A percentile compares a stretch with the other conserved stretches of the same genome.
Conservation (phyloP, 35 echinoderm and acorn worm species). For the Acanthaster planci region DNA sequence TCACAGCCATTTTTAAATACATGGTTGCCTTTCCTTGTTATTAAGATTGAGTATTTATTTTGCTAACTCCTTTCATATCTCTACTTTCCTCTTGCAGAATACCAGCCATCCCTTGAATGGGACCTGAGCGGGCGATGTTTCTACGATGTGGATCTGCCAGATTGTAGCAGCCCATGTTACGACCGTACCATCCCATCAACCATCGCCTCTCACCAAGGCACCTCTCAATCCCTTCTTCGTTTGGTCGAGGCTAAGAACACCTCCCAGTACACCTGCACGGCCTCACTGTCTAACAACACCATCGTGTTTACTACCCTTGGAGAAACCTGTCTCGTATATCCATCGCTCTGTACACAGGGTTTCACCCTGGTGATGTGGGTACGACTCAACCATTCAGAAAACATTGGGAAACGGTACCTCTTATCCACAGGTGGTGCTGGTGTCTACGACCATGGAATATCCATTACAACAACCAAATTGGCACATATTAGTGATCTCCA, state of each 20-base stretch:
- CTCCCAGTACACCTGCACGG: constrained; percentile 50
- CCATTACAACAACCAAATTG: neutral
- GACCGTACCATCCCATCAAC: constrained; percentile 41
- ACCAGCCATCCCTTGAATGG: constrained; percentile 69
- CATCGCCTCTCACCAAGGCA: constrained; percentile 36
- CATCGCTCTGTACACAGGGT: constrained; percentile 52
- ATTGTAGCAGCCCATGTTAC: constrained; percentile 39
- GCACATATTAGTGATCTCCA: neutral
- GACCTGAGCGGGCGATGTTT: constrained; percentile 75
- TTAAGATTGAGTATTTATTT: no score
- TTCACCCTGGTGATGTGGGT: constrained; percentile 68
- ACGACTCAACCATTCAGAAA: constrained; percentile 10
- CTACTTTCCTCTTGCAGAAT: constrained; percentile 36
- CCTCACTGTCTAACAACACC: constrained; percentile 36
- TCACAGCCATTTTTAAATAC: no score
- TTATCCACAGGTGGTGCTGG: constrained; percentile 41
- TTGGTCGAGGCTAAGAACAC: constrained; percentile 26
- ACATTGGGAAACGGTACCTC: constrained; percentile 34
- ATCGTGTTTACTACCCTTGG: constrained; percentile 54
- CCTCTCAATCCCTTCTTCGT: neutral
- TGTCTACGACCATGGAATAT: neutral
- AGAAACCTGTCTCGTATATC: constrained; percentile 62
- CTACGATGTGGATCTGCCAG: constrained; percentile 59
- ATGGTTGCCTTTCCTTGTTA: no score
- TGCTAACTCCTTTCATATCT: neutral